A percentile compares a stretch with the other conserved stretches of the same genome.
Evolutionary conservation across 2,888 invertebrate genomes (phyloP).

Genomic region (Drosophila niveifrons): DNA sequence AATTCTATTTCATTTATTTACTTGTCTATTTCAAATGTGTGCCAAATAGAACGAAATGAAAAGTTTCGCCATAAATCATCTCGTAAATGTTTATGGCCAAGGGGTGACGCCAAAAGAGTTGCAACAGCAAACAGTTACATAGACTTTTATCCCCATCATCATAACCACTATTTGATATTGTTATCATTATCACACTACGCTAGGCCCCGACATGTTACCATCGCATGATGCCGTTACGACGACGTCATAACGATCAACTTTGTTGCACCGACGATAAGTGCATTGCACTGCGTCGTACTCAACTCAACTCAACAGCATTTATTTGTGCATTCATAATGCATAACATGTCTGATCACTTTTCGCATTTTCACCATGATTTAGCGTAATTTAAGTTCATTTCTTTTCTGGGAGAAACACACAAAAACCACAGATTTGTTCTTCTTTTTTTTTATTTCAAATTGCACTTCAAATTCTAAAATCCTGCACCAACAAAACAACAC

Average conservation of each 20-base stretch:
- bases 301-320: not conserved
- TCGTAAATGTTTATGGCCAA: not conserved
- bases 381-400: constrained; percentile 5
- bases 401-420: constrained; percentile 2
- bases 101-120: not conserved
- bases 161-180: not conserved
- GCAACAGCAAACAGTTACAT: not conserved
- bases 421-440: constrained; percentile 22
- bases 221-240: not conserved
- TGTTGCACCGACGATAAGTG: constrained; percentile 16
- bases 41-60: constrained; percentile 1
- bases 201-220: constrained; percentile 39
- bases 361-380: not conserved
- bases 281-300: constrained; percentile 8
- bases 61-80: not conserved
- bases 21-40: not conserved
- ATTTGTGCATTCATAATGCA: not conserved
- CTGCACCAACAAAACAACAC: constrained; percentile 27
- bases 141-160: constrained; percentile 1
- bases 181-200: constrained; percentile 6
- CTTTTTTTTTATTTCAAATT: constrained; percentile 29
- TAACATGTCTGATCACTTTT: not conserved
- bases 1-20: not conserved
- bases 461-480: constrained; percentile 8
- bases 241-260: constrained; percentile 15